Base-by-base conservation (phyloP, 2,113 vertebrate genomes). In the Paratilapia polleni region DNA sequence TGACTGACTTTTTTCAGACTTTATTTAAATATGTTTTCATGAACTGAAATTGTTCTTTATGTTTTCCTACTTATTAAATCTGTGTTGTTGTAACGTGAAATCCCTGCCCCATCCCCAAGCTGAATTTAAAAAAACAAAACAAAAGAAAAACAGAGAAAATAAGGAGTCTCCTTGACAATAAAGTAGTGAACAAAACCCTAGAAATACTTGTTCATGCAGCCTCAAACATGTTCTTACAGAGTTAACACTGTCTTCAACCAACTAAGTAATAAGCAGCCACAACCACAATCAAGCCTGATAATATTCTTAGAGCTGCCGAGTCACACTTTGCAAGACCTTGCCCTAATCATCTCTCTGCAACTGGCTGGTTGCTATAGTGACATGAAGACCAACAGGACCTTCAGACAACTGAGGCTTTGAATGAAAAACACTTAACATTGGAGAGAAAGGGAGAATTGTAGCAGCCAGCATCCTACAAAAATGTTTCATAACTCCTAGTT, bases 341-440 rank as follows among this genome's bases (percentile, higher is more conserved):
- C 34, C 76, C 76, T 84, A 63, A 85, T 89, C 86, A 74, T 78
- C 60, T 43, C 73, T 64, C 74, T 82, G 66, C 38, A 8, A 52
- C 86, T 66, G 79, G 62, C 54, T 8, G 74, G 90, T 92, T 91
- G 78, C 89, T 75, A 94, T 87, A 19, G 90, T 20, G 7, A 90
- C 88, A 74, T 13, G 28, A 54, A 7, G 74, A 81, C 78, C 77
- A 89, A 76, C 26, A 81, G 15, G 76, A 88, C 58, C 24, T 52
- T 76, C 36, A 77, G 54, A 89, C 83, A 63, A 88, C 62, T 14
- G 61, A 24, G 63, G 38, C 57, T 75, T 87, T 87, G 14, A 88
- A 83, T 64, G 79, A 58, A 61, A 85, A 81, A n/a, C 49, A 20
- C 60, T 78, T 57, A 19, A 34, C 59, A 74, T 22, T 15, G 41